These are phyloP conservation scores for Chelonoidis abingdonii DNA, from an alignment of 2,113 vertebrate genomes.

Conservation along the genomic window DNA sequence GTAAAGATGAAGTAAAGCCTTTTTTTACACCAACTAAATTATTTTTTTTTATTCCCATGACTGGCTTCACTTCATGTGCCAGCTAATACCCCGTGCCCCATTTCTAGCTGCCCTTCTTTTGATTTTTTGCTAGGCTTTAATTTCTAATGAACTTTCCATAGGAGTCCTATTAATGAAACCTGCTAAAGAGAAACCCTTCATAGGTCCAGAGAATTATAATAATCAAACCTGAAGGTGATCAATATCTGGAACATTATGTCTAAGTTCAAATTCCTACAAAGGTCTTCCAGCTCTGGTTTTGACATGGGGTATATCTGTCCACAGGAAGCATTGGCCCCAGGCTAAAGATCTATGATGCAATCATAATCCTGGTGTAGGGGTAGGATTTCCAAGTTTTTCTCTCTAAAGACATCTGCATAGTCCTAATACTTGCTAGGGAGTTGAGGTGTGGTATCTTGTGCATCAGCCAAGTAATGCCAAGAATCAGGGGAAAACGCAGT, in stretches of 20 bases:
- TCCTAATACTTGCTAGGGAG: too few species aligned
- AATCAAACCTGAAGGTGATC: neutral
- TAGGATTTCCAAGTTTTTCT: too few species aligned
- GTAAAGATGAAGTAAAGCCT: neutral
- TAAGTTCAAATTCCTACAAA: neutral
- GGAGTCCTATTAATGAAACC: neutral
- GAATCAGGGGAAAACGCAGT: neutral
- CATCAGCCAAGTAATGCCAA: neutral
- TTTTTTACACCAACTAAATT: neutral
- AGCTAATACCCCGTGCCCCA: neutral
- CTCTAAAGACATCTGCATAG: too few species aligned
- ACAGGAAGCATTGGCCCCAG: too few species aligned
- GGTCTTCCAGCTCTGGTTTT: too few species aligned
- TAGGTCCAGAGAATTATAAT: neutral
- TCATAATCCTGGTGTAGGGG: too few species aligned
- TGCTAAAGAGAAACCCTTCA: neutral
- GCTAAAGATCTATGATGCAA: too few species aligned
- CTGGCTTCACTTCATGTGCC: rapidly evolving
- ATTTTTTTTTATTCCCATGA: neutral
- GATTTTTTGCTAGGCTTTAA: neutral
- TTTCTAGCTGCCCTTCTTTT: neutral
- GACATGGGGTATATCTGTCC: too few species aligned
- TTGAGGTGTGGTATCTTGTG: neutral
- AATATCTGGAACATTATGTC: neutral
- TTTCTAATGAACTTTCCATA: neutral